These are phyloP conservation scores for Timandra comae DNA, from an alignment of 2,888 invertebrate genomes.

Conservation along the genomic window DNA sequence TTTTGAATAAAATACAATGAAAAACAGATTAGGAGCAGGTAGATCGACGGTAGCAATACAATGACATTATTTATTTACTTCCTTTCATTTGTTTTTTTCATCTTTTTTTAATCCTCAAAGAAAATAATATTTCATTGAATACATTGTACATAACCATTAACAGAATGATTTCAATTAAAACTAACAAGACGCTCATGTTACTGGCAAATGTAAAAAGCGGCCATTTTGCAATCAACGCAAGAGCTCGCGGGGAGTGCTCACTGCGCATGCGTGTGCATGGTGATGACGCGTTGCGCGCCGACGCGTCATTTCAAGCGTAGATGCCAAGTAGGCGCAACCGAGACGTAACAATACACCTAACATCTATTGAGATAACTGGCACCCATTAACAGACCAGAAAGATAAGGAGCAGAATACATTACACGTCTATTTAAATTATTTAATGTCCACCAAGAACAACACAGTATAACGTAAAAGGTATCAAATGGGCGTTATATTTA, in stretches of 20 bases:
- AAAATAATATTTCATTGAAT: neutral
- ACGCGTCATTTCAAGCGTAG: neutral
- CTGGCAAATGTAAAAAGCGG: constrained; percentile 32
- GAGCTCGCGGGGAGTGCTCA: constrained; percentile 18
- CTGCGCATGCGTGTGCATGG: constrained; percentile 24
- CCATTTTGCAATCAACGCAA: constrained; percentile 50
- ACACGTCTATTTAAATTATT: too few species aligned
- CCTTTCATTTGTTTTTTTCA: too few species aligned
- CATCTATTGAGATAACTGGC: neutral
- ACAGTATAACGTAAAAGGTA: too few species aligned
- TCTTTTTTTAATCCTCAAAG: too few species aligned
- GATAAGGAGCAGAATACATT: too few species aligned
- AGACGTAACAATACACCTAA: constrained; percentile 9
- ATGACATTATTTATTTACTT: too few species aligned
- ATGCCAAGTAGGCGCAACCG: constrained; percentile 12
- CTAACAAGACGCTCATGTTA: constrained; percentile 25
- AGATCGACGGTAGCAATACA: too few species aligned
- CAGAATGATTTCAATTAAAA: constrained; percentile 7
- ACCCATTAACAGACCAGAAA: neutral
- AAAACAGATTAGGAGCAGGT: too few species aligned
- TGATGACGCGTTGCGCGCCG: constrained; percentile 29
- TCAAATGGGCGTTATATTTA: neutral
- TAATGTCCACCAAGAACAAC: too few species aligned
- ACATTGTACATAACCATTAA: too few species aligned
- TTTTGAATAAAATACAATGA: too few species aligned